A percentile compares a stretch with the other conserved stretches of the same genome.
Evolutionary conservation across 2,888 invertebrate species (phyloP).

Genomic region (Gastrophysa polygoni): DNA sequence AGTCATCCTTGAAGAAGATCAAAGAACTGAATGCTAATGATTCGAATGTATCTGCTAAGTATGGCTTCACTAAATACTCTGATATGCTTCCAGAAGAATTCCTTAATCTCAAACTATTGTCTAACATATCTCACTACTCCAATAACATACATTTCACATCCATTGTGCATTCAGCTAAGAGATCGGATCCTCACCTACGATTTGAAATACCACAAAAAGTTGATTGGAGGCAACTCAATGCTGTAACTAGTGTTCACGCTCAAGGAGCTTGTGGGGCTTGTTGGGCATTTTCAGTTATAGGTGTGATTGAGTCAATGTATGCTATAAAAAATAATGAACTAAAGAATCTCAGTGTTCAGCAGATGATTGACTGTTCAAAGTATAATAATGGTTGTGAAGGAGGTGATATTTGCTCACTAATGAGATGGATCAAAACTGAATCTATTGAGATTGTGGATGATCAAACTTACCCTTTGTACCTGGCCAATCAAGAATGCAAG

Average conservation of each 20-base stretch:
- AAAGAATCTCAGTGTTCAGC: conserved; percentile 72
- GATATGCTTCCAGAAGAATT: conserved; percentile 68
- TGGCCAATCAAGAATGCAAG: conserved; percentile 61
- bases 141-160: background rate
- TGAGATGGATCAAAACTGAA: conserved; percentile 71
- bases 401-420: conserved; percentile 79
- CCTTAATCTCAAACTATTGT: conserved; percentile 35
- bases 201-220: conserved; percentile 46
- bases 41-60: conserved; percentile 58
- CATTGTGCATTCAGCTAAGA: background rate
- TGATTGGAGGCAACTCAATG: conserved; percentile 64
- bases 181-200: conserved; percentile 2
- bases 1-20: conserved; percentile 61
- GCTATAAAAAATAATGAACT: conserved; percentile 70
- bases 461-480: conserved; percentile 67
- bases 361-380: conserved; percentile 82
- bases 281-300: conserved; percentile 84
- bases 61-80: conserved; percentile 67
- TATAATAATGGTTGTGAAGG: conserved; percentile 79
- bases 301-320: conserved; percentile 76
- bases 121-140: background rate
- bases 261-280: conserved; percentile 84
- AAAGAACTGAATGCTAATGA: conserved; percentile 58
- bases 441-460: conserved; percentile 65
- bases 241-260: conserved; percentile 70